Evolutionary conservation across 2,113 vertebrate species (phyloP).

Genomic region (Sula dactylatra): DNA sequence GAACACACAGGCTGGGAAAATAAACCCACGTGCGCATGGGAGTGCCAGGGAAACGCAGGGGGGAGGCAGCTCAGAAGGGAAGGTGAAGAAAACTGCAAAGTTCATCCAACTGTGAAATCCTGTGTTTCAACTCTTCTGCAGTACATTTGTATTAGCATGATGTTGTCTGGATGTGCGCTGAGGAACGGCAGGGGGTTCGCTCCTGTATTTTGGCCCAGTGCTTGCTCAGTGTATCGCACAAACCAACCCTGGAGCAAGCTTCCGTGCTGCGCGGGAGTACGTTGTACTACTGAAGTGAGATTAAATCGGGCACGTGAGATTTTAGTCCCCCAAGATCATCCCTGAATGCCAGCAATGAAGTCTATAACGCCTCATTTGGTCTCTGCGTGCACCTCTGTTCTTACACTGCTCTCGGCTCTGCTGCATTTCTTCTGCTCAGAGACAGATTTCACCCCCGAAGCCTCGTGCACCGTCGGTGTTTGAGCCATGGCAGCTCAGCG

Average conservation of each 20-base stretch:
- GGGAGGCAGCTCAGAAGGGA: neutral
- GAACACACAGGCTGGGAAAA: neutral
- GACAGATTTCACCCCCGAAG: neutral
- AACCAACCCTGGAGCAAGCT: neutral
- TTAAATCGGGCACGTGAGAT: neutral
- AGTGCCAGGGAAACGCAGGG: neutral
- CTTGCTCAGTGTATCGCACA: neutral
- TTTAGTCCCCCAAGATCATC: neutral
- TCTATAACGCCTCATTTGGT: too few relatives aligned
- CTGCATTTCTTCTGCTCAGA: neutral
- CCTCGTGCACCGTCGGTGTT: rapidly evolving
- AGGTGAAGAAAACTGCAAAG: neutral
- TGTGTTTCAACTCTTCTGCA: neutral
- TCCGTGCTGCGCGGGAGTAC: rapidly evolving
- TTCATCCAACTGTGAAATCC: neutral
- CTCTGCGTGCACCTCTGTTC: neutral
- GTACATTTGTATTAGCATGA: neutral
- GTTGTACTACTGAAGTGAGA: neutral
- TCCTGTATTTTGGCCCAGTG: neutral
- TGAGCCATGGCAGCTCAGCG: neutral
- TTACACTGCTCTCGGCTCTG: neutral
- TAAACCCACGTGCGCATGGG: neutral
- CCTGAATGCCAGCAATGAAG: neutral
- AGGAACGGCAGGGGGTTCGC: neutral
- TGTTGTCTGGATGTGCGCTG: neutral